phyloP scores from a whole-genome alignment of 2,113 vertebrate species.

The Petroica traversi region DNA sequence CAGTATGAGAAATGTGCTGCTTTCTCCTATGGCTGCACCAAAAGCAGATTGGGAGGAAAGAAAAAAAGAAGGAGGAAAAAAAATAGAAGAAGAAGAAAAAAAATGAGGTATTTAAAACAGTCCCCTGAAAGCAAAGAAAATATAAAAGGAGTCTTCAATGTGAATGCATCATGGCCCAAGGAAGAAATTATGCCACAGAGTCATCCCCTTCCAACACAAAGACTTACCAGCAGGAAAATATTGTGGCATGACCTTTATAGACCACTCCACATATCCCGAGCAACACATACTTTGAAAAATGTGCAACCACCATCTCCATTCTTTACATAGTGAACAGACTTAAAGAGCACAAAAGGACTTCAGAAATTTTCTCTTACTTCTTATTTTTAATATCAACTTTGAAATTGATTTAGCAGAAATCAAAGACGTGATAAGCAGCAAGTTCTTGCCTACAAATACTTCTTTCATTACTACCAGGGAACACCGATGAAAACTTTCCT shows the following conservation, averaged over 20 bases:
- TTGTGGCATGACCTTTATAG: neutral
- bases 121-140: neutral
- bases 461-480: neutral
- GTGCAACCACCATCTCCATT: fast-evolving
- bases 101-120: neutral
- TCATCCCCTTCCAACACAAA: neutral
- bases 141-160: neutral
- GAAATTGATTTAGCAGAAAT: neutral
- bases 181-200: neutral
- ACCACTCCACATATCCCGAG: neutral
- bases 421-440: neutral
- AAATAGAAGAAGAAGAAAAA: neutral
- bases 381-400: neutral
- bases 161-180: neutral
- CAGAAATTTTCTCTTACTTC: neutral
- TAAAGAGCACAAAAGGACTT: neutral
- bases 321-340: neutral
- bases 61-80: neutral
- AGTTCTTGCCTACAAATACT: neutral
- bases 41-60: neutral
- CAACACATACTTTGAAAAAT: neutral
- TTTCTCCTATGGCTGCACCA: neutral
- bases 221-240: neutral
- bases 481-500: neutral
- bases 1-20: neutral